These are phyloP conservation scores for Cabera pusaria DNA, from an alignment of 2,888 invertebrate genomes.

Conservation along the genomic window DNA sequence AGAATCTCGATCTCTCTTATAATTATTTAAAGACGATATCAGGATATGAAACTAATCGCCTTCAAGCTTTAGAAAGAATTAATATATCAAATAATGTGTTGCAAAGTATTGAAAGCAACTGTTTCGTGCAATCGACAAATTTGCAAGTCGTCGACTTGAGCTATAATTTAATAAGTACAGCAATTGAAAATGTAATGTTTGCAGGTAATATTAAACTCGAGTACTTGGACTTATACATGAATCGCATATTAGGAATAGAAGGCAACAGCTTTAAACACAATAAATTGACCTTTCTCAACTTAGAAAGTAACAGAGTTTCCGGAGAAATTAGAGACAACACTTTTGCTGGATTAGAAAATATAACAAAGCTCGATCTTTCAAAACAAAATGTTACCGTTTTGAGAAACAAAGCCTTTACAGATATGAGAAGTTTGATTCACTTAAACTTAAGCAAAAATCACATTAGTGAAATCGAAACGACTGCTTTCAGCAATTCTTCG, in stretches of 20 bases:
- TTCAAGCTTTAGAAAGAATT: conserved; percentile 46
- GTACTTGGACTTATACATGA: conserved; percentile 55
- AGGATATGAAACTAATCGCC: conserved; percentile 54
- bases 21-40: conserved; percentile 50
- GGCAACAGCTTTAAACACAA: conserved; percentile 54
- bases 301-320: conserved; percentile 55
- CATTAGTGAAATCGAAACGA: conserved; percentile 47
- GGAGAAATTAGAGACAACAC: conserved; percentile 48
- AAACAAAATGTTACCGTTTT: conserved; percentile 51
- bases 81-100: conserved; percentile 63
- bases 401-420: conserved; percentile 48
- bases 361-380: conserved; percentile 48
- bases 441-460: conserved; percentile 61
- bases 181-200: conserved; percentile 55
- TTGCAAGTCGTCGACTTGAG: conserved; percentile 56
- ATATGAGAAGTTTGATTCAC: conserved; percentile 38
- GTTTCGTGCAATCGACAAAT: conserved; percentile 53
- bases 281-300: conserved; percentile 46
- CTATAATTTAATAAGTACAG: conserved; percentile 51
- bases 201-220: conserved; percentile 48
- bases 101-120: conserved; percentile 51
- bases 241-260: conserved; percentile 50
- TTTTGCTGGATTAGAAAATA: conserved; percentile 51
- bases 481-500: conserved; percentile 44
- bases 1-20: conserved; percentile 50